A percentile compares a stretch with the other conserved stretches of the same genome.
Conservation (phyloP, 2,113 vertebrate species). For the Anoplopoma fimbria region DNA sequence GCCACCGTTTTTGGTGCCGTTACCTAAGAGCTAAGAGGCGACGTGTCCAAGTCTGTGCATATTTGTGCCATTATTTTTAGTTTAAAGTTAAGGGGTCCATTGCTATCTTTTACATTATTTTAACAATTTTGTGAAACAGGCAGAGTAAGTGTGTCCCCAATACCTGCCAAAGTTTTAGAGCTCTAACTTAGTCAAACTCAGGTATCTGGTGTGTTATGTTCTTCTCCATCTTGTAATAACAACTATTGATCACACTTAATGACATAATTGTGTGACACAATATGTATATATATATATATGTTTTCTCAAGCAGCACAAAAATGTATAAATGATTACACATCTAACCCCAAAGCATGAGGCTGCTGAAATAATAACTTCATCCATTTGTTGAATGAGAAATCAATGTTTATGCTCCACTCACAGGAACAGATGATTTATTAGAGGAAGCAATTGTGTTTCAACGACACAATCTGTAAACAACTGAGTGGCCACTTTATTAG, state of each 20-base stretch:
- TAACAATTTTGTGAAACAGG: neutral
- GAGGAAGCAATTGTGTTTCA: neutral
- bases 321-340: neutral
- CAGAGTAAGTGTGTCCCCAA: neutral
- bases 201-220: neutral
- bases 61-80: neutral
- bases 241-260: neutral
- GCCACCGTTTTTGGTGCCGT: constrained; percentile 12
- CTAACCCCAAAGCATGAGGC: neutral
- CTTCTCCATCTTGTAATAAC: neutral
- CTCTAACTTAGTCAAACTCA: constrained; percentile 4
- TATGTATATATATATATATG: no score
- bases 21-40: constrained; percentile 7
- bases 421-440: neutral
- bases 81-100: neutral
- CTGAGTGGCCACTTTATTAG: neutral
- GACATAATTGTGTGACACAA: neutral
- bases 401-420: neutral
- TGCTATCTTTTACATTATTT: neutral
- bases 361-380: neutral
- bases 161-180: neutral
- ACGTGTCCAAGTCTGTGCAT: constrained; percentile 15
- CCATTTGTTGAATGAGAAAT: neutral
- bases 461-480: neutral
- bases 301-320: neutral